These are phyloP conservation scores for Agelaius tricolor DNA, from an alignment of 2,113 vertebrate species.

Conservation along the genomic window DNA sequence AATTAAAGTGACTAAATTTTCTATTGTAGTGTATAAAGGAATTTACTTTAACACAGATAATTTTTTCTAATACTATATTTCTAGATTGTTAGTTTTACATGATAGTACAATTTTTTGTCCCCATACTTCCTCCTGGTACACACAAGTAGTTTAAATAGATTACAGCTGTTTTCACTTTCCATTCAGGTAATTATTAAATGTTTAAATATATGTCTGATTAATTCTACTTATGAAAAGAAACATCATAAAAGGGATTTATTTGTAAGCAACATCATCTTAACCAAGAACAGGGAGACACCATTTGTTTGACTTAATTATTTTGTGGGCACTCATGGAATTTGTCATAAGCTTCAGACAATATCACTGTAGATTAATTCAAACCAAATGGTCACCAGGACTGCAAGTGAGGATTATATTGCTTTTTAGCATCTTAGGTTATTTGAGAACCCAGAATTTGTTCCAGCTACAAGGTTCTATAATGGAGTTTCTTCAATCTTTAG, in stretches of 20 bases:
- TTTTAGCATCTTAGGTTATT: neutral
- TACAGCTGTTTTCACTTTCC: neutral
- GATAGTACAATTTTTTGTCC: neutral
- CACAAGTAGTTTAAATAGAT: neutral
- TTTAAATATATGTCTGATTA: neutral
- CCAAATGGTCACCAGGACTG: neutral
- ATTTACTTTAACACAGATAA: neutral
- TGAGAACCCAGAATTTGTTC: neutral
- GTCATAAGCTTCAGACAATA: neutral
- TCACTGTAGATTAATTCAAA: neutral
- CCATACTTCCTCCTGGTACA: neutral
- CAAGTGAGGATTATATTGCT: neutral
- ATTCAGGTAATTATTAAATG: neutral
- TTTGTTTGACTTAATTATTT: neutral
- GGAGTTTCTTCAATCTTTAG: neutral
- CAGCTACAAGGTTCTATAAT: neutral
- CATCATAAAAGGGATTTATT: neutral
- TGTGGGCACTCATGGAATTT: neutral
- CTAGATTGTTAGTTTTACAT: neutral
- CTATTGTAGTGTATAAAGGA: neutral
- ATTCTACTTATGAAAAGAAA: neutral
- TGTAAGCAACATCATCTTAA: neutral
- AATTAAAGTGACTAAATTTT: neutral
- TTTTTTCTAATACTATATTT: neutral
- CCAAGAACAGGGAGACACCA: rapidly evolving